These are phyloP conservation scores for Scomber scombrus DNA, from an alignment of 2,113 vertebrate species.

Conservation along the genomic window DNA sequence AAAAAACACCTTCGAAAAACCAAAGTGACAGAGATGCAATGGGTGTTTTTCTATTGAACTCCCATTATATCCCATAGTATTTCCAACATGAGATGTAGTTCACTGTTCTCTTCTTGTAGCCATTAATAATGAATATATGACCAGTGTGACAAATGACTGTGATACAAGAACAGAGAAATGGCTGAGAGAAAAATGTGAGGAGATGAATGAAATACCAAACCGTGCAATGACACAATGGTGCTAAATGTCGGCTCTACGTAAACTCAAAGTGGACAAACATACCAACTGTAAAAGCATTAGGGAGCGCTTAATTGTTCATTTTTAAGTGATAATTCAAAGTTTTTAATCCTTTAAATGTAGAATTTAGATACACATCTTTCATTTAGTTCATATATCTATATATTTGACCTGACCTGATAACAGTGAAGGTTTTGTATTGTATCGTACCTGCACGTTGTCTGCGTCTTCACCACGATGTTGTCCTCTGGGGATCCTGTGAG, in stretches of 20 bases:
- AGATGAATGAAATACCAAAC: slow-evolving; percentile 3
- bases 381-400: background rate
- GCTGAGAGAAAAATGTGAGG: slow-evolving; percentile 1
- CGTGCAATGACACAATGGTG: background rate
- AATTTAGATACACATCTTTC: background rate
- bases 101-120: background rate
- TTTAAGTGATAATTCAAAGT: background rate
- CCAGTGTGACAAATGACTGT: background rate
- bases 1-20: background rate
- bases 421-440: background rate
- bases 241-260: background rate
- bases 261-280: no score
- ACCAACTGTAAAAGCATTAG: no score
- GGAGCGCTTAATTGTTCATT: no score
- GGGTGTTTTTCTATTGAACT: background rate
- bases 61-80: slow-evolving; percentile 25
- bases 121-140: background rate
- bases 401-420: background rate
- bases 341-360: background rate
- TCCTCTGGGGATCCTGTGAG: slow-evolving; percentile 85
- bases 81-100: background rate
- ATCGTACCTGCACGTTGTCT: slow-evolving; percentile 89
- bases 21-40: slow-evolving; percentile 15
- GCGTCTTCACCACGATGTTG: slow-evolving; percentile 87
- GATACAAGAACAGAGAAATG: slow-evolving; percentile 10